Percentiles rank a stretch among this genome's conserved stretches.
Conservation (phyloP, 2,113 vertebrate genomes). For the Chaetops frenatus region DNA sequence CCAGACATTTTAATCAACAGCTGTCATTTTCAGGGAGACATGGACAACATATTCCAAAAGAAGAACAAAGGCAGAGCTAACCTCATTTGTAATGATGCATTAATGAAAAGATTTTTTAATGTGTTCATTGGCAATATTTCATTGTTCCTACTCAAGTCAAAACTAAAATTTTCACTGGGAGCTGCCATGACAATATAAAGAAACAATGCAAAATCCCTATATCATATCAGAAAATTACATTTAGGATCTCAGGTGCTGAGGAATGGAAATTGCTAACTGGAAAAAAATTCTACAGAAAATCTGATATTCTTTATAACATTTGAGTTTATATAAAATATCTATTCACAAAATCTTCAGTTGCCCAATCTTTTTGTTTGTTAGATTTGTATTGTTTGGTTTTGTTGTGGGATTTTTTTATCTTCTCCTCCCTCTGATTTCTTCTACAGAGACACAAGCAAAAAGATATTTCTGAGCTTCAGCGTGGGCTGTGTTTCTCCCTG, state of each 20-base stretch:
- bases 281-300: neutral
- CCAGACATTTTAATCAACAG: neutral
- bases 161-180: neutral
- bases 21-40: neutral
- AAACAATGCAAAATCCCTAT: neutral
- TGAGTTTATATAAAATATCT: neutral
- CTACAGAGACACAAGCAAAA: neutral
- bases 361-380: neutral
- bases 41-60: neutral
- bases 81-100: neutral
- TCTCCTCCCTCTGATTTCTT: neutral
- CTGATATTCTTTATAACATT: neutral
- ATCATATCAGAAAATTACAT: neutral
- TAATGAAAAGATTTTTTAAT: neutral
- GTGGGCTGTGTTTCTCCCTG: slow-evolving; percentile 9
- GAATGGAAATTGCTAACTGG: neutral
- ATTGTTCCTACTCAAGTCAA: neutral
- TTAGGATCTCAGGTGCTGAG: neutral
- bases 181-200: neutral
- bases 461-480: slow-evolving; percentile 71
- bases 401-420: neutral
- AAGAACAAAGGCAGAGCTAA: neutral
- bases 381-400: neutral
- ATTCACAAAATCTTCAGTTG: neutral
- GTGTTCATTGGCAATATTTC: neutral